These are phyloP conservation scores for Epiblema foenella DNA, from an alignment of 2,888 invertebrate species.

Conservation along the genomic window DNA sequence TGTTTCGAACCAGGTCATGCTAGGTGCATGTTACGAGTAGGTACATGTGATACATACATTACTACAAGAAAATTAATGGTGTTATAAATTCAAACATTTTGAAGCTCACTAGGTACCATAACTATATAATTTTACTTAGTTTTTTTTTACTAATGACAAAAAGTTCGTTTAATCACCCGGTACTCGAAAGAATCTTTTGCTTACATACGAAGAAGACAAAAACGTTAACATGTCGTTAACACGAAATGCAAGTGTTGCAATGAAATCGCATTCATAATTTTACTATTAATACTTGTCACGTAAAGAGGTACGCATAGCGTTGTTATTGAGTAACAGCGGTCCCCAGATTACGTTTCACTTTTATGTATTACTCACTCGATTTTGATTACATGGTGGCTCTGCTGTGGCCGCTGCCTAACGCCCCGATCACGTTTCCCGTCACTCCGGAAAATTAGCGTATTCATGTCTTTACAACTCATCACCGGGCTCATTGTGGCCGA, in stretches of 20 bases:
- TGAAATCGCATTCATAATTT: background rate
- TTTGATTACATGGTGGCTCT: conserved; percentile 54
- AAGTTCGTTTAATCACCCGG: no score
- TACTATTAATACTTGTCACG: background rate
- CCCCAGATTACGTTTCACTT: conserved; percentile 35
- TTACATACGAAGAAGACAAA: no score
- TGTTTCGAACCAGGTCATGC: no score
- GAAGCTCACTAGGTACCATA: no score
- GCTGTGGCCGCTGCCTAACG: conserved; percentile 65
- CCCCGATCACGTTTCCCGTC: conserved; percentile 65
- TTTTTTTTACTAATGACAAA: no score
- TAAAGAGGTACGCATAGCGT: conserved; percentile 10
- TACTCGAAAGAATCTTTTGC: no score
- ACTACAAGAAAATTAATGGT: no score
- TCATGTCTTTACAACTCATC: conserved; percentile 66
- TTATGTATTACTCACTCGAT: conserved; percentile 23
- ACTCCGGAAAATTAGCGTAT: conserved; percentile 63
- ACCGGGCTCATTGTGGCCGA: conserved; percentile 67
- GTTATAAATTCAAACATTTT: no score
- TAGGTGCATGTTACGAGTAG: no score
- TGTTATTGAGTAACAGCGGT: conserved; percentile 20
- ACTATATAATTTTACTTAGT: no score
- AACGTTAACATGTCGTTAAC: no score
- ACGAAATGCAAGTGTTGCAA: background rate
- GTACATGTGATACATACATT: no score